Evolutionary conservation across 2,113 vertebrate genomes (phyloP).

Genomic region (Podiceps cristatus): DNA sequence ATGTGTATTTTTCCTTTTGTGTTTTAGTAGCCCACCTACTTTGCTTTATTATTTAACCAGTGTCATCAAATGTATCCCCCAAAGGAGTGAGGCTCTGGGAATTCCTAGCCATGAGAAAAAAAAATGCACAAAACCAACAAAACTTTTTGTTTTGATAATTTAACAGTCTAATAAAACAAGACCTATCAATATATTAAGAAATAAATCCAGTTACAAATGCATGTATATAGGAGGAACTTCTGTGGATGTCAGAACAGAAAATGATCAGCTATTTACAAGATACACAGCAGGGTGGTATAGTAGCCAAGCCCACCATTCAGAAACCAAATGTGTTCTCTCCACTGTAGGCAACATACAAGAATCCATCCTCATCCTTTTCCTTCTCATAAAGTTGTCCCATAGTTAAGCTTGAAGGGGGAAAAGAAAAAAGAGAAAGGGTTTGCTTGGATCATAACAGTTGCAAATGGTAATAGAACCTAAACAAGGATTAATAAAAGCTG

Average conservation of each 20-base stretch:
- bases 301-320: constrained; percentile 72
- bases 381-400: constrained; percentile 99
- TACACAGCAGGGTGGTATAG: constrained; percentile 70
- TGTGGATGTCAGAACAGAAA: constrained; percentile 69
- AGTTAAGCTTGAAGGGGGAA: constrained; percentile 84
- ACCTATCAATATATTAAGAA: constrained; percentile 81
- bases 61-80: constrained; percentile 59
- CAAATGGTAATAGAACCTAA: background rate
- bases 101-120: constrained; percentile 70
- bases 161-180: constrained; percentile 80
- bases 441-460: background rate
- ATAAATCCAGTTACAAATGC: constrained; percentile 82
- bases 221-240: constrained; percentile 67
- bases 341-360: constrained; percentile 98
- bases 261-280: constrained; percentile 79
- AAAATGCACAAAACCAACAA: constrained; percentile 68
- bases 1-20: constrained; percentile 62
- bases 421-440: background rate
- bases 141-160: constrained; percentile 77
- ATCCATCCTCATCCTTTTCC: constrained; percentile 97
- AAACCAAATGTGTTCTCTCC: constrained; percentile 97
- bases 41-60: constrained; percentile 76
- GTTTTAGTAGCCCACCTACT: constrained; percentile 81
- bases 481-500: background rate
- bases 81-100: constrained; percentile 65